Evolutionary conservation across 2,113 vertebrate genomes (phyloP).

Genomic region (Ornithorhynchus anatinus): DNA sequence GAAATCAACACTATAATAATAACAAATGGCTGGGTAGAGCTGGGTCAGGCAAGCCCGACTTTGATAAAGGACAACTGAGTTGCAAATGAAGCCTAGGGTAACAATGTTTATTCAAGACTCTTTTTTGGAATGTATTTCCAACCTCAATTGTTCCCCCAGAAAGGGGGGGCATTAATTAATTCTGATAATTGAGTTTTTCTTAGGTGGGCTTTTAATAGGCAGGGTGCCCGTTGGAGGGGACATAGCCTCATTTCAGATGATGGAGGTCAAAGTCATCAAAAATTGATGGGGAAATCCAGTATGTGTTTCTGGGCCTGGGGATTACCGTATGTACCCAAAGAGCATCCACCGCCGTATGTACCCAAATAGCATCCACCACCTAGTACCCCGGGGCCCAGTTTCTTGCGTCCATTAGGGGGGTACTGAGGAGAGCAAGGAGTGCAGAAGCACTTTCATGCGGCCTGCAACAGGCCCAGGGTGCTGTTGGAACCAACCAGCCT

Average conservation of each 20-base stretch:
- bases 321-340: not conserved
- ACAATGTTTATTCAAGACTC: conserved; percentile 7
- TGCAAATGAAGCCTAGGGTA: not conserved
- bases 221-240: not conserved
- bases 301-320: not conserved
- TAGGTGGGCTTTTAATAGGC: conserved; percentile 23
- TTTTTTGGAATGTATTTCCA: conserved; percentile 3
- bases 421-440: no score
- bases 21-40: conserved; percentile 24
- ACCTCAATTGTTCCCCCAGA: conserved; percentile 1
- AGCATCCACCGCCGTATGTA: not conserved
- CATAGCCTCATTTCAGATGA: conserved; percentile 25
- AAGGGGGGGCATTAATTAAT: conserved; percentile 29
- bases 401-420: no score
- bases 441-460: no score
- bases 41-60: conserved; percentile 39
- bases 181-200: conserved; percentile 19
- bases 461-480: not conserved
- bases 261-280: conserved; percentile 35
- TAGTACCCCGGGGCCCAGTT: not conserved
- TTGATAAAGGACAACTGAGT: conserved; percentile 8
- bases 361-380: no score
- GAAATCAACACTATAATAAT: conserved; percentile 50
- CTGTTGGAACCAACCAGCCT: not conserved
- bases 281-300: conserved; percentile 6